Evolutionary conservation across 2,888 invertebrate genomes (phyloP), one percentile per base, ranked within the genome.

Genomic region (Bibio marci): DNA sequence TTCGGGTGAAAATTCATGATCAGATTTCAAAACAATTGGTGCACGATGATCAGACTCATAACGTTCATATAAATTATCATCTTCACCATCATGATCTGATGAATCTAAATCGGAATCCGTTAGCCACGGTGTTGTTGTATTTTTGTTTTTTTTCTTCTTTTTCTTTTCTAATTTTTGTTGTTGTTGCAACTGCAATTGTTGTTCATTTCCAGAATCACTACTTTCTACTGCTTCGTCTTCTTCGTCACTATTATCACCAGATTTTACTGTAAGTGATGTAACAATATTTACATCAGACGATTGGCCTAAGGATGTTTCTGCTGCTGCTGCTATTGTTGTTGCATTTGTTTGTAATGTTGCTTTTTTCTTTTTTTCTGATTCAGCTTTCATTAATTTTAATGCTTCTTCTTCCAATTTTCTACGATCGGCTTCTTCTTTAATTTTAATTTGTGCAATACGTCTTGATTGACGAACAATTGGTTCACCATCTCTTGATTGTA

Each of bases 1-100:
- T 53, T 90, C 90, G 0, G 87, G 87, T 0, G 88, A 88, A 58
- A 91, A 91, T 59, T 92, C 92, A 52, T 91, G 91, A 57, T 91
- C 90, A 0, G 86, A 87, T 54, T 77, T 80, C 48, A 76, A 73
- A 1, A 22, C 8, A 22, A 72, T 57, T n/a, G 60, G 62, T 12
- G 59, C 56, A 1, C 69, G 66, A 5, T 63, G 66, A 45, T 67
- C 67, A 12, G 64, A 64, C 31, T 66, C 65, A 5, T 62, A 63
- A 35, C 64, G 60, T 36, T 62, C 62, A 19, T 63, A 62, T 18
- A 64, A 60, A 38, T 64, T 65, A 35, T 65, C 65, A 38, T 61
- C 63, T 27, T 60, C 63, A 25, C 57, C 60, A 42, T 64, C 63
- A 37, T 64, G 62, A 43, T 62, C 55, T 0, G 57, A 55, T 30